These are phyloP conservation scores for Cricetomys ansorgei DNA, from an alignment of 2,113 vertebrate genomes.

Conservation along the genomic window DNA sequence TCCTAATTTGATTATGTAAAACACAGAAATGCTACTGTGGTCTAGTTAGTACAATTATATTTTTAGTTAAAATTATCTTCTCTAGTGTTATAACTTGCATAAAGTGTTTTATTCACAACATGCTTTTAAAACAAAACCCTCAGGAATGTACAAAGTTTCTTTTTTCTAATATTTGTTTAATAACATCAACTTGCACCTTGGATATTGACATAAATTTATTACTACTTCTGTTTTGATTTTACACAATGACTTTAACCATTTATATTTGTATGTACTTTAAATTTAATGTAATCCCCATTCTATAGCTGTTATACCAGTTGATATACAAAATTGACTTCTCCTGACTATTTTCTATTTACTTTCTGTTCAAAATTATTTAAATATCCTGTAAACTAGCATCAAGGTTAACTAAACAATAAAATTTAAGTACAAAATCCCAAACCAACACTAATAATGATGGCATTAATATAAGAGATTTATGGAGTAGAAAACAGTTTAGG, in stretches of 20 bases:
- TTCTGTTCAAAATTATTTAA: conserved; percentile 53
- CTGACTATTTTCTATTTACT: conserved; percentile 46
- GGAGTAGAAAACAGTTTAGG: conserved; percentile 44
- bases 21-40: conserved; percentile 50
- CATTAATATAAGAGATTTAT: conserved; percentile 37
- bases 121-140: conserved; percentile 64
- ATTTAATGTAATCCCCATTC: neutral
- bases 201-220: conserved; percentile 69
- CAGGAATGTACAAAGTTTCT: conserved; percentile 53
- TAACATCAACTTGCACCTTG: conserved; percentile 36
- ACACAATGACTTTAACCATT: conserved; percentile 52
- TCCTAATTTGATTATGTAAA: conserved; percentile 47
- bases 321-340: conserved; percentile 26
- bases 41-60: conserved; percentile 25
- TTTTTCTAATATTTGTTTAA: conserved; percentile 47
- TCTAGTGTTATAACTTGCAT: conserved; percentile 23
- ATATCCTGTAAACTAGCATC: conserved; percentile 56
- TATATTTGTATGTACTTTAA: conserved; percentile 41
- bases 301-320: conserved; percentile 35
- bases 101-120: conserved; percentile 61
- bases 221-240: conserved; percentile 60
- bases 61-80: conserved; percentile 59
- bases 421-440: conserved; percentile 62
- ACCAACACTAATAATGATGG: conserved; percentile 37
- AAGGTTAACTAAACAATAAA: conserved; percentile 56